Percentiles rank a stretch among this genome's conserved stretches.
phyloP scores from a whole-genome alignment of 64 coral and sea anemone genomes.

The Montipora foliosa region DNA sequence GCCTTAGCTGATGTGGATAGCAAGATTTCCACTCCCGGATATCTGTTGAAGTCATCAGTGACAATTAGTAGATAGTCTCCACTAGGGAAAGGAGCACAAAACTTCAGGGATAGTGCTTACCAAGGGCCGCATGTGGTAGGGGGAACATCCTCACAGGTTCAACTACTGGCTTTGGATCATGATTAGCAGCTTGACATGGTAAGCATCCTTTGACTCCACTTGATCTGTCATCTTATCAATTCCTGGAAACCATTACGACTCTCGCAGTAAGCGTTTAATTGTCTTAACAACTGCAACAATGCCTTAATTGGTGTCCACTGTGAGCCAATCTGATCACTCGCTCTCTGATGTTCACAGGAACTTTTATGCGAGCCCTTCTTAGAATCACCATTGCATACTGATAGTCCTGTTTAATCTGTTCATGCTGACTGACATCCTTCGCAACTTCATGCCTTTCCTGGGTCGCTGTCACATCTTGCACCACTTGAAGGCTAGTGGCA shows the following conservation, averaged over 20 bases:
- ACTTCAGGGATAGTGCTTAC: conserved; percentile 54
- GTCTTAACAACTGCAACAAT: neutral
- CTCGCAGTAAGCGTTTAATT: neutral
- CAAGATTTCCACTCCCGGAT: conserved; percentile 60
- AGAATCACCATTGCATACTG: neutral
- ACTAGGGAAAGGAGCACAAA: conserved; percentile 30
- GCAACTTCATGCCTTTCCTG: too few species aligned
- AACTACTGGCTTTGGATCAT: neutral
- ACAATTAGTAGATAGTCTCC: conserved; percentile 50
- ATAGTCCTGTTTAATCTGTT: neutral
- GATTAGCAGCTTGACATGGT: conserved; percentile 37
- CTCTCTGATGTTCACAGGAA: neutral
- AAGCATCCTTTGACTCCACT: conserved; percentile 12
- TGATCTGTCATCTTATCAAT: conserved; percentile 35
- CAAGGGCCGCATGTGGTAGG: conserved; percentile 23
- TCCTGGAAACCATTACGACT: conserved; percentile 52
- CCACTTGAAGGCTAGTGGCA: too few species aligned
- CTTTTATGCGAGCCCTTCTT: conserved; percentile 3
- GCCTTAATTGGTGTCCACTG: conserved; percentile 24
- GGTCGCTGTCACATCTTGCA: too few species aligned
- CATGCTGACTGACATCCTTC: too few species aligned
- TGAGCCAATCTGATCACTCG: neutral
- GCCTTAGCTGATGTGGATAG: conserved; percentile 18
- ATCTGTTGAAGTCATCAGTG: conserved; percentile 49
- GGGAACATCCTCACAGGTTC: conserved; percentile 36